Evolutionary conservation across 2,888 invertebrate genomes (phyloP), one percentile per base, ranked within the genome.

Genomic region (Antheraea yamamai): DNA sequence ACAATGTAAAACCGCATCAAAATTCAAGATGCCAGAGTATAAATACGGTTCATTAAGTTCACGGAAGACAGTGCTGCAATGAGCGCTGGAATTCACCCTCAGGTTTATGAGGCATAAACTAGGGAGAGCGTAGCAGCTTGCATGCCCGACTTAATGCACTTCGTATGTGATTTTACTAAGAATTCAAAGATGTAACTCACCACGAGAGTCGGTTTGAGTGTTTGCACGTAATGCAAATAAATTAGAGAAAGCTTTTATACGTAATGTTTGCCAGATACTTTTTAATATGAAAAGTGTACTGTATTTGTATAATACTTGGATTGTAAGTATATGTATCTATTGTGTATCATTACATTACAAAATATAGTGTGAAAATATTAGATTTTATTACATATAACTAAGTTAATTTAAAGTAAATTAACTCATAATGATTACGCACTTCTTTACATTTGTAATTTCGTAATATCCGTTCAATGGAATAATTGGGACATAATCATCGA

Each of bases 121-220:
- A n/a, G 20, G 72, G 61, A 35, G 70, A 74, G 72, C 39, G 20
- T 64, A 52, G 82, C 77, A 78, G 78, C 81, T 73, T 79, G 72
- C 74, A 75, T 79, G 77, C 78, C 80, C 72, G 73, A 78, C 78
- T 81, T 83, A 83, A 83, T 84, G 81, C 81, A 81, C 80, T 75
- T 75, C 58, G 72, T 71, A 79, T 75, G 77, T 80, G 79, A 79
- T 77, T 79, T 79, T 76, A 73, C 72, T 66, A 35, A 47, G 76
- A 73, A 74, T 77, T 77, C 78, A 76, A 75, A 74, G 74, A 30
- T 61, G 74, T 47, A 75, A 72, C 71, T 61, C 58, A 26, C 3
- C 71, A 18, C 20, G 68, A n/a, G 61, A 58, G 58, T 10, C 61
- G 26, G 74, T 70, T 61, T 61, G 26, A 71, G 74, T 75, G 61